Percentiles rank a stretch among this genome's conserved stretches.
Conservation (phyloP, 2,113 vertebrate species). For the Nannobrachium achirus region DNA sequence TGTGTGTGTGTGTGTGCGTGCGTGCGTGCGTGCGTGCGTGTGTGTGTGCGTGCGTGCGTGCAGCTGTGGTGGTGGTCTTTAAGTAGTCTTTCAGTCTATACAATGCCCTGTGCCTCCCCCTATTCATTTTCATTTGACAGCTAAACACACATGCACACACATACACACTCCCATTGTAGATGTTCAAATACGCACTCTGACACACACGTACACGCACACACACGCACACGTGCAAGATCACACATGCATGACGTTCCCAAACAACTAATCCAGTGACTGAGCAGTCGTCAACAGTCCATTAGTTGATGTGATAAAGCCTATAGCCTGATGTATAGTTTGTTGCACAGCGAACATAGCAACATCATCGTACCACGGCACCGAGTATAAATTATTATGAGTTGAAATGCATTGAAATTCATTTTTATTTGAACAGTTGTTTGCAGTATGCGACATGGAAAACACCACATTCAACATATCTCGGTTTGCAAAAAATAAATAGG, state of each 20-base stretch:
- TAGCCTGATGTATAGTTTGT: no score
- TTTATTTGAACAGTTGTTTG: no score
- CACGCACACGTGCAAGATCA: constrained; percentile 1
- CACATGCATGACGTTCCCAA: neutral
- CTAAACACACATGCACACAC: constrained; percentile 15
- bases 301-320: no score
- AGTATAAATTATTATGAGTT: no score
- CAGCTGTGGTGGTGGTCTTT: constrained; percentile 58
- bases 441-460: no score
- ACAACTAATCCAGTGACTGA: constrained; percentile 22
- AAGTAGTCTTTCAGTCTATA: constrained; percentile 46
- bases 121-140: constrained; percentile 32
- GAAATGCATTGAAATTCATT: no score
- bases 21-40: constrained; percentile 14
- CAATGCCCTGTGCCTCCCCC: constrained; percentile 38
- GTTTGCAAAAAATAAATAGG: no score
- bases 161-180: neutral
- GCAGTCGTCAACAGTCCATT: neutral
- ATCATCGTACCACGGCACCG: no score
- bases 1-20: constrained; percentile 19
- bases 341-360: no score
- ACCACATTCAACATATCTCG: no score
- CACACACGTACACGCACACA: constrained; percentile 3
- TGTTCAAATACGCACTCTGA: neutral
- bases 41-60: constrained; percentile 20